Evolutionary conservation across 2,888 invertebrate species (phyloP).

Genomic region (Chymomyza amoena): DNA sequence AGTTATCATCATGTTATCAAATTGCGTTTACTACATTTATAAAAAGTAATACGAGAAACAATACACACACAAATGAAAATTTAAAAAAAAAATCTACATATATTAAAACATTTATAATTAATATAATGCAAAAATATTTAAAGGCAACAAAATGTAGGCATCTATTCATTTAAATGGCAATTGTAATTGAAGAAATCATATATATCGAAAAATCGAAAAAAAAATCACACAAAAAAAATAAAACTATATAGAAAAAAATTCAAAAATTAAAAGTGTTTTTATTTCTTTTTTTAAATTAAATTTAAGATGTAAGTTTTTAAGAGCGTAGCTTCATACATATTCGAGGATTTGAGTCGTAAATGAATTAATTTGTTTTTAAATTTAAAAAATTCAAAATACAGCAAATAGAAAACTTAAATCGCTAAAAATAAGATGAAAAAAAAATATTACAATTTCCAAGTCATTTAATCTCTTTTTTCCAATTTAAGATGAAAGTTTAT

Average conservation of each 20-base stretch:
- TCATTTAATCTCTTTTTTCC: too few relatives aligned
- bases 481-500: too few relatives aligned
- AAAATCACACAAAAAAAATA: constrained; percentile 10
- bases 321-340: too few relatives aligned
- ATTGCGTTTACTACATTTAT: constrained; percentile 73
- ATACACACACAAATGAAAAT: constrained; percentile 13
- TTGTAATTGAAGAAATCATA: constrained; percentile 65
- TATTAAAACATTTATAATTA: constrained; percentile 23
- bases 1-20: constrained; percentile 62
- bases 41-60: constrained; percentile 36
- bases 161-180: constrained; percentile 62
- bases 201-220: constrained; percentile 32
- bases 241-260: constrained; percentile 21
- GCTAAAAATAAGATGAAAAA: too few relatives aligned
- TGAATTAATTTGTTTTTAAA: too few relatives aligned
- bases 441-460: too few relatives aligned
- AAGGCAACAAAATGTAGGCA: constrained; percentile 54
- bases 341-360: too few relatives aligned
- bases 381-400: too few relatives aligned
- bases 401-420: too few relatives aligned
- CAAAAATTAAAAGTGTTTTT: constrained; percentile 1
- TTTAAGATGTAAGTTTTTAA: too few relatives aligned
- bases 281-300: too few relatives aligned
- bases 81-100: constrained; percentile 10
- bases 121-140: constrained; percentile 41